These are phyloP conservation scores for Phasianus colchicus DNA, from an alignment of 2,113 vertebrate genomes.

Conservation along the genomic window DNA sequence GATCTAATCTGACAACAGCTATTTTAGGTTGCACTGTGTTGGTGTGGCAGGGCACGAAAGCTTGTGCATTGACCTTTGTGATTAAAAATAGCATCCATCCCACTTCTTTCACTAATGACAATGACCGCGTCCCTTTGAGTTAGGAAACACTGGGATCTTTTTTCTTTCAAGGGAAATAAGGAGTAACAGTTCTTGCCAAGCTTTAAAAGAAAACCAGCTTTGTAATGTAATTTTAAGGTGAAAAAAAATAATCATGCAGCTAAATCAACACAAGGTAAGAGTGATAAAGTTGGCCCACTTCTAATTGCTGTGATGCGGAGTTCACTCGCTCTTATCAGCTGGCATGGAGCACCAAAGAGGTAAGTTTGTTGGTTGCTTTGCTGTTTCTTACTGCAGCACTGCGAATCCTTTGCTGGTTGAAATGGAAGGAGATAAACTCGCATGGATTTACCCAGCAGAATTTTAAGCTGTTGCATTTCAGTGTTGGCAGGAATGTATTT, in stretches of 20 bases:
- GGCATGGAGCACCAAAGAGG: neutral
- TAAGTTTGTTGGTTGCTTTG: neutral
- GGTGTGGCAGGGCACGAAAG: neutral
- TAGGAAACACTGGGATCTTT: neutral
- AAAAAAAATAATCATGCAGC: neutral
- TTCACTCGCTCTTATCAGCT: neutral
- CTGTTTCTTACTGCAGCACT: neutral
- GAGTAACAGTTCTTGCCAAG: neutral
- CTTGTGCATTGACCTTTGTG: neutral
- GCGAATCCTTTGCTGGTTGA: neutral
- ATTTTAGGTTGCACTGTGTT: neutral
- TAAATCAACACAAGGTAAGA: neutral
- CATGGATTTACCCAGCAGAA: neutral
- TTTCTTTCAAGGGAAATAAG: neutral
- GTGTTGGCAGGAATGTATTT: neutral
- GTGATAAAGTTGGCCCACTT: neutral
- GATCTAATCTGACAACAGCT: neutral
- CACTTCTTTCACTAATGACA: neutral
- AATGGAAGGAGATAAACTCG: neutral
- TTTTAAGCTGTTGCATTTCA: neutral
- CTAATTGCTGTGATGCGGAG: neutral
- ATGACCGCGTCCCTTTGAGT: neutral
- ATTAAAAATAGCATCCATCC: neutral
- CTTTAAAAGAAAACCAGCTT: neutral
- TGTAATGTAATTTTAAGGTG: neutral